phyloP scores from a whole-genome alignment of 2,797 vertebrate genomes.

The Parauchenoglanis ngamensis region DNA sequence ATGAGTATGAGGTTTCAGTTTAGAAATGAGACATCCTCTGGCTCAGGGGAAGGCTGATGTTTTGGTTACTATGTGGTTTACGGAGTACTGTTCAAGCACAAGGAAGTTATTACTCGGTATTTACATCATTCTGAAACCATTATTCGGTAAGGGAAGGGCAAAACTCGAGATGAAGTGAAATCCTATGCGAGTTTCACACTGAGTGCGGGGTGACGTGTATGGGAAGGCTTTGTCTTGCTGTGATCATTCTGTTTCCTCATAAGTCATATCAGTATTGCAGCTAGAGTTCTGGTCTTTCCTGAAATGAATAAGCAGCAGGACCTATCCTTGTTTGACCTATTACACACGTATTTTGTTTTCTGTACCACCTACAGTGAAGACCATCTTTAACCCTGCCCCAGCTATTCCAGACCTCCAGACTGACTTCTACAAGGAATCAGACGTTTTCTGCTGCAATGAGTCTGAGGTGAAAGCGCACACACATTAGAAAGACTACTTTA shows the following conservation, averaged over 20 bases:
- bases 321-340: background rate
- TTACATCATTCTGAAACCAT: conserved; percentile 38
- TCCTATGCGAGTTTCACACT: conserved; percentile 43
- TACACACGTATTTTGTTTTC: conserved; percentile 27
- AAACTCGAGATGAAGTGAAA: conserved; percentile 42
- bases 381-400: conserved; percentile 95
- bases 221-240: conserved; percentile 42
- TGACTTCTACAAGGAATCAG: conserved; percentile 84
- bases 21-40: conserved; percentile 30
- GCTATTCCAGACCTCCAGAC: conserved; percentile 84
- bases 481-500: background rate
- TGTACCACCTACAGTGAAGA: conserved; percentile 81
- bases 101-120: conserved; percentile 14
- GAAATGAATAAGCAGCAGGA: conserved; percentile 19
- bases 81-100: background rate
- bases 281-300: background rate
- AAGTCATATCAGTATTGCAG: conserved; percentile 22
- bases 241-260: conserved; percentile 24
- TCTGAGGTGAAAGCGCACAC: conserved; percentile 83
- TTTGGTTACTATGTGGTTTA: conserved; percentile 38
- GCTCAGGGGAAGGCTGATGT: conserved; percentile 17
- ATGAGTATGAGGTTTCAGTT: background rate
- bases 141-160: background rate
- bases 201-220: conserved; percentile 54
- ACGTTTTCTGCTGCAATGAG: conserved; percentile 98